Conservation (phyloP, 2,113 vertebrate genomes). For the Pimephales promelas region DNA sequence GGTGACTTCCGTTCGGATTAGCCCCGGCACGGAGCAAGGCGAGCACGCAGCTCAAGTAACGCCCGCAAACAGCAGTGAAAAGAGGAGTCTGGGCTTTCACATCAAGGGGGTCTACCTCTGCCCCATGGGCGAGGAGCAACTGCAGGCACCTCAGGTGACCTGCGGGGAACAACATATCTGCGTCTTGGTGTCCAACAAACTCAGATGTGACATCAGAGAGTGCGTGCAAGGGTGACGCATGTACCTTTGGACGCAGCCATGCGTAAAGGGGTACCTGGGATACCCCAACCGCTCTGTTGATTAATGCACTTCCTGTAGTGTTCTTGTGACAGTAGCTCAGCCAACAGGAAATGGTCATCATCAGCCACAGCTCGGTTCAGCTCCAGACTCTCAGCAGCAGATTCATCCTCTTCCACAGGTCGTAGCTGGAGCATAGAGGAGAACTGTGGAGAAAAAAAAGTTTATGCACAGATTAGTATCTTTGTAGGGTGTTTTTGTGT, state of each 20-base stretch:
- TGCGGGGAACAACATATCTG: neutral
- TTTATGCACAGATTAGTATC: neutral
- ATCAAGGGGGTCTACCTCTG: constrained; percentile 88
- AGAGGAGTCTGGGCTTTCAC: constrained; percentile 95
- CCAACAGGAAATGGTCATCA: constrained; percentile 76
- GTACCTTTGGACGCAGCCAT: constrained; percentile 80
- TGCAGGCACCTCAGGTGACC: constrained; percentile 80
- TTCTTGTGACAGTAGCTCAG: constrained; percentile 80
- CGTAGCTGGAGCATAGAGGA: constrained; percentile 17
- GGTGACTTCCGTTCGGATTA: constrained; percentile 81
- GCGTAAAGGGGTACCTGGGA: constrained; percentile 86
- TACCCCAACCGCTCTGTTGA: constrained; percentile 86
- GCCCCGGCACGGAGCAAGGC: constrained; percentile 86
- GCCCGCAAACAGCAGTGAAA: constrained; percentile 88
- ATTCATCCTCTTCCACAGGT: constrained; percentile 70
- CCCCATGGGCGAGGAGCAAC: constrained; percentile 84
- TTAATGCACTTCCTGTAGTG: constrained; percentile 83
- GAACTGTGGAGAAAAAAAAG: neutral
- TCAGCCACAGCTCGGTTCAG: constrained; percentile 80
- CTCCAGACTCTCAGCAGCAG: constrained; percentile 74
- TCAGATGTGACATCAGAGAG: neutral
- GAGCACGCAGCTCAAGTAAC: constrained; percentile 85
- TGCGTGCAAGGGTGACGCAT: neutral
- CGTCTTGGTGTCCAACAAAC: neutral
- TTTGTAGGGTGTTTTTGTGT: neutral